Base-by-base conservation (phyloP, 2,113 vertebrate species). In the Scortum barcoo region DNA sequence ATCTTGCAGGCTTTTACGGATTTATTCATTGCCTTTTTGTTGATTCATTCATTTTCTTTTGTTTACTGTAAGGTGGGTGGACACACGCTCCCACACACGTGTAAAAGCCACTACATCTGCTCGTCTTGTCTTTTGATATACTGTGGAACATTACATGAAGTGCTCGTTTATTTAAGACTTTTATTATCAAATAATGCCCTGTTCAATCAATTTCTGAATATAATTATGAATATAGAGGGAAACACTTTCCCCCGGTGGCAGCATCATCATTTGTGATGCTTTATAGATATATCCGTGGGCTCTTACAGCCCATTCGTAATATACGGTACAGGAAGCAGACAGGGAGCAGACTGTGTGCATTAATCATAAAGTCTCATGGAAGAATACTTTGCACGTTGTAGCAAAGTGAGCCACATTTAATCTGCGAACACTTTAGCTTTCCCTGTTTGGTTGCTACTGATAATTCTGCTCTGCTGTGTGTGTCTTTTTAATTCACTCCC, bases 221-320 rank as follows among this genome's bases (percentile, higher is more conserved):
- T 36, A 36, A 36, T 36, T 72, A 75, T 83, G 68, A 78, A 85
- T 51, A 73, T 10, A 81, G 67, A 84, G n/a, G 30, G 50, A 61
- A 63, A 73, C 38, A 6, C 33, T 71, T 80, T 67, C 9, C 57
- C 57, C 36, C 8, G 1, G 56, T 70, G 74, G 60, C 76, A 70
- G 72, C 69, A 20, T 69, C 75, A 82, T 86, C 57, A 70, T 86
- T 91, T 89, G 80, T 76, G 67, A 83, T 81, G 71, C 81, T 86
- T 85, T 73, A 86, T 68, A 80, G 80, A 83, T 82, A 72, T 80
- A 78, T 90, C 60, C 77, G 75, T 33, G 67, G 84, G 80, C 66
- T 88, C 57, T 53, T 66, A 72, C 24, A 68, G 30, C 53, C 86
- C 81, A 54, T 82, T 89, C 76, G 38, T 81, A 89, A 84, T 82